phyloP scores from a whole-genome alignment of 2,797 vertebrate genomes.

The Columba guinea region DNA sequence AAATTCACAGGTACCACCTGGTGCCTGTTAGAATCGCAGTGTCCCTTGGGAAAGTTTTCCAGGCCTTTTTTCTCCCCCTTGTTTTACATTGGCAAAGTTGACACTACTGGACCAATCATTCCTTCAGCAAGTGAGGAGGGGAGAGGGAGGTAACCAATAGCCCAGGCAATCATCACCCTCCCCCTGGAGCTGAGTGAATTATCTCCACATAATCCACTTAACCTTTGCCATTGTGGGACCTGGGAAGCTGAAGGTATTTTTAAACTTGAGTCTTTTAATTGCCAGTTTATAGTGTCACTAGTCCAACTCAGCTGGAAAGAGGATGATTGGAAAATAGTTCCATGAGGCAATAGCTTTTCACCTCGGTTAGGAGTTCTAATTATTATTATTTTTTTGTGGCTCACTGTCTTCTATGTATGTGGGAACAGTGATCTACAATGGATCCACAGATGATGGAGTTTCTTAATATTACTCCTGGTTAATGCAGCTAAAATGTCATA shows the following conservation, averaged over 20 bases:
- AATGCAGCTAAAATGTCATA: not conserved
- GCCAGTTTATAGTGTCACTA: constrained; percentile 77
- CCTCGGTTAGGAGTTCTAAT: constrained; percentile 74
- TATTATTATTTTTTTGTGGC: constrained; percentile 60
- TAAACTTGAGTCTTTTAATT: constrained; percentile 79
- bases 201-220: constrained; percentile 84
- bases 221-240: constrained; percentile 79
- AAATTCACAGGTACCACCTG: constrained; percentile 28
- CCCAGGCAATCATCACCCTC: constrained; percentile 68
- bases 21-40: not conserved
- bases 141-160: constrained; percentile 33
- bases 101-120: not conserved
- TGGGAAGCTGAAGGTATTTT: constrained; percentile 77
- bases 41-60: constrained; percentile 11
- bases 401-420: constrained; percentile 38
- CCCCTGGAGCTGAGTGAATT: constrained; percentile 74
- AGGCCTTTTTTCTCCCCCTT: not conserved
- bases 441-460: constrained; percentile 20
- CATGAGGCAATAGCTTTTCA: constrained; percentile 77
- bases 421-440: not conserved
- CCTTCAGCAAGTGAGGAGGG: constrained; percentile 27
- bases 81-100: constrained; percentile 39
- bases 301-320: constrained; percentile 76
- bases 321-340: constrained; percentile 76
- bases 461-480: not conserved